These are phyloP conservation scores for Thalassarche chlororhynchos DNA, from an alignment of 2,113 vertebrate species.

Conservation along the genomic window DNA sequence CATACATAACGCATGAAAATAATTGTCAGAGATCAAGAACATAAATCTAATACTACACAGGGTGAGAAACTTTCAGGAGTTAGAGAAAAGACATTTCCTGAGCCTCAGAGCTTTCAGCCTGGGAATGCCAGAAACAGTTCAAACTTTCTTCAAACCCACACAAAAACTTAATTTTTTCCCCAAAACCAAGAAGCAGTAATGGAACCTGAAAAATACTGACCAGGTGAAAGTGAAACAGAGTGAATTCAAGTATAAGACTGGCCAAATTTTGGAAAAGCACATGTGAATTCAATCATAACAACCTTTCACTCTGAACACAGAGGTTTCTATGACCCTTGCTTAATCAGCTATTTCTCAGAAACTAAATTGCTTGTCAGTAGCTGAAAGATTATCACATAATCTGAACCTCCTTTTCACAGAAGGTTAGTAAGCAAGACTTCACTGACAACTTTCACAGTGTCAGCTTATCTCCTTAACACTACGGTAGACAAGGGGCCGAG, in stretches of 20 bases:
- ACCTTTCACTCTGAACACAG: background rate
- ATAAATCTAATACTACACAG: constrained; percentile 31
- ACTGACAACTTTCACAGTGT: background rate
- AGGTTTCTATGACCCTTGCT: background rate
- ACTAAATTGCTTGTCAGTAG: background rate
- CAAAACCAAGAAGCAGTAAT: background rate
- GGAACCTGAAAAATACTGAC: background rate
- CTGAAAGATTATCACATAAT: background rate
- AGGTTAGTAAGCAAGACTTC: background rate
- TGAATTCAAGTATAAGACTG: background rate
- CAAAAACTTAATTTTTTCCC: background rate
- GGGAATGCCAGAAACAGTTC: background rate
- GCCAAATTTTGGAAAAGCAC: background rate
- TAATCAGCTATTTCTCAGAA: constrained; percentile 28
- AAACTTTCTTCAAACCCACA: background rate
- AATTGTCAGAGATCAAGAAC: constrained; percentile 1
- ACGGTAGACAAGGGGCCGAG: background rate
- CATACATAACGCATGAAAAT: background rate
- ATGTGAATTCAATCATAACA: background rate
- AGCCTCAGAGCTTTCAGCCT: background rate
- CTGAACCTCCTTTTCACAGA: background rate
- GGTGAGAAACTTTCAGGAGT: background rate
- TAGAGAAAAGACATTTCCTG: background rate
- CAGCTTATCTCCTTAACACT: background rate
- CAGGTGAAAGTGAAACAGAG: background rate